These are phyloP conservation scores for Stenopsyche tienmushanensis DNA, from an alignment of 1,140 invertebrate species.

Conservation along the genomic window DNA sequence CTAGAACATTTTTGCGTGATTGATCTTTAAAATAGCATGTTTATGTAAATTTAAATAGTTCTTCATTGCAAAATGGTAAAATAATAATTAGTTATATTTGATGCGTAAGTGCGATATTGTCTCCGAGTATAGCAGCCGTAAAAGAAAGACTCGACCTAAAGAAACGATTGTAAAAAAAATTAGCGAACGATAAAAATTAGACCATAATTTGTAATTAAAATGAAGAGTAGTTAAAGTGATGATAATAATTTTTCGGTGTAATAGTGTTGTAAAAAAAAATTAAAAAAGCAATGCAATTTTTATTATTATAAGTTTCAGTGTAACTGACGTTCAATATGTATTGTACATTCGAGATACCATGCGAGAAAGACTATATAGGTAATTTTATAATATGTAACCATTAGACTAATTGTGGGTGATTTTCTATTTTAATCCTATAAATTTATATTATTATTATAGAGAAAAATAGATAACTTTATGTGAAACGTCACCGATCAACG, in stretches of 20 bases:
- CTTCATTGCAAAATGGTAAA: too few species aligned
- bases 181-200: too few species aligned
- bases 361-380: neutral
- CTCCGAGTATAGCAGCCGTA: slow-evolving; percentile 17
- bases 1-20: too few species aligned
- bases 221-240: slow-evolving; percentile 22
- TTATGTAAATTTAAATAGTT: too few species aligned
- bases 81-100: neutral
- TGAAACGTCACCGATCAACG: slow-evolving; percentile 32
- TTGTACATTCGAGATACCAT: neutral
- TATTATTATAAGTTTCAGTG: neutral
- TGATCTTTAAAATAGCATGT: too few species aligned
- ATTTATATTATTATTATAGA: neutral
- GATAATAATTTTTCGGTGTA: slow-evolving; percentile 22
- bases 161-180: neutral
- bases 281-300: slow-evolving; percentile 4
- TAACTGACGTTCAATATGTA: neutral
- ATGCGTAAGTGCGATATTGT: slow-evolving; percentile 4
- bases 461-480: slow-evolving; percentile 7
- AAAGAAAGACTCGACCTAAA: neutral
- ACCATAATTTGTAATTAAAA: too few species aligned
- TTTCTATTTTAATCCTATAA: slow-evolving; percentile 6
- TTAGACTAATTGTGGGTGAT: slow-evolving; percentile 24
- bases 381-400: slow-evolving; percentile 13
- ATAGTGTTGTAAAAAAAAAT: slow-evolving; percentile 3